phyloP scores from a whole-genome alignment of 2,797 vertebrate genomes.

The Melanotaenia parkinsoni region DNA sequence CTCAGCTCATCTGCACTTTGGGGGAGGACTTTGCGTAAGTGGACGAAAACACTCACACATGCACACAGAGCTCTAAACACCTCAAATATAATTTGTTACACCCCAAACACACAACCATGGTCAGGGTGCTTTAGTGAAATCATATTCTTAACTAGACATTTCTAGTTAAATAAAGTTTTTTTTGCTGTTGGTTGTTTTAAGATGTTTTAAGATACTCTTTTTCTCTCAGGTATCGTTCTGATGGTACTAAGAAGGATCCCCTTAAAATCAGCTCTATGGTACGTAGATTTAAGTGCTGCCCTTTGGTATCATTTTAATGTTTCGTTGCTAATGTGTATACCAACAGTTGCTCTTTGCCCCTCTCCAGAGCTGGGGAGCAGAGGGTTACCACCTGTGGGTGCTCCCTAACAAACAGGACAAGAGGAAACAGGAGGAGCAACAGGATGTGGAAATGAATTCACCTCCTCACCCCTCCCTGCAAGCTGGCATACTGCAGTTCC shows the following conservation, averaged over 20 bases:
- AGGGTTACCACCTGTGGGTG: constrained; percentile 97
- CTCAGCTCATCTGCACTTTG: constrained; percentile 97
- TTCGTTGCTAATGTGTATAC: background rate
- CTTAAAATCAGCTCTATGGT: constrained; percentile 98
- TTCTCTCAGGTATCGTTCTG: constrained; percentile 89
- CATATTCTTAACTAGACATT: background rate
- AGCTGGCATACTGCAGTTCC: constrained; percentile 93
- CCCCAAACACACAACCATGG: background rate
- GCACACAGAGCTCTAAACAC: background rate
- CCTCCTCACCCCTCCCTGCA: constrained; percentile 73
- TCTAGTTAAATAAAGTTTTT: background rate
- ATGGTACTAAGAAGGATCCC: constrained; percentile 97
- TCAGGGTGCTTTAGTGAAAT: background rate
- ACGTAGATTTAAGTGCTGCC: constrained; percentile 42
- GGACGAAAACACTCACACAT: constrained; percentile 15
- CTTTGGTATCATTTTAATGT: background rate
- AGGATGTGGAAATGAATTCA: constrained; percentile 61
- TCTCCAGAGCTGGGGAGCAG: constrained; percentile 92
- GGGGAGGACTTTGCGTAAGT: constrained; percentile 98
- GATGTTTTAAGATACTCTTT: background rate
- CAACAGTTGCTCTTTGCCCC: background rate
- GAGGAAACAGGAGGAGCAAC: constrained; percentile 67
- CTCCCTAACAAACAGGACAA: constrained; percentile 80
- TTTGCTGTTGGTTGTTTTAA: background rate
- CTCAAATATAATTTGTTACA: background rate